These are phyloP conservation scores for Liparis tanakae DNA, from an alignment of 2,797 vertebrate species.

Conservation along the genomic window DNA sequence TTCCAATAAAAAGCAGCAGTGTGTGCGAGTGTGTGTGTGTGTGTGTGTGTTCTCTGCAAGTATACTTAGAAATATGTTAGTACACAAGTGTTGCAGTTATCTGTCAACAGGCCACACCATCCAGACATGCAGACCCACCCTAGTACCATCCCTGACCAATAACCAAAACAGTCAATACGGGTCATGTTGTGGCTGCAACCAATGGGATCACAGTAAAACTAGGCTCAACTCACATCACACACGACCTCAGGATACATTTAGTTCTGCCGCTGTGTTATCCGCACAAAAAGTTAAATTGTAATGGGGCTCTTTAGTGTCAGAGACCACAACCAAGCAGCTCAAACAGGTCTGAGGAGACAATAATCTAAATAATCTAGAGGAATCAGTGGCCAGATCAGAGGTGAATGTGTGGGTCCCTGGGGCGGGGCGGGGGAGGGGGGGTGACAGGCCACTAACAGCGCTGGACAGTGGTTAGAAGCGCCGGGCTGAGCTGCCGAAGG, in stretches of 20 bases:
- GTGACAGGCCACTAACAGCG: constrained; percentile 1
- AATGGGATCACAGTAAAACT: constrained; percentile 58
- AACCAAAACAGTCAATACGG: constrained; percentile 55
- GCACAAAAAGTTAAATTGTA: constrained; percentile 37
- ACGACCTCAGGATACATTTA: constrained; percentile 56
- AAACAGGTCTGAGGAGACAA: constrained; percentile 31
- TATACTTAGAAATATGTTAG: constrained; percentile 39
- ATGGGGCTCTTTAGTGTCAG: constrained; percentile 30
- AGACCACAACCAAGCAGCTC: constrained; percentile 23
- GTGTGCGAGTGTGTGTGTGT: constrained; percentile 50
- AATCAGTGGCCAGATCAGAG: constrained; percentile 25
- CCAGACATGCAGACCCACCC: constrained; percentile 44
- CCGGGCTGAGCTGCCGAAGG: constrained; percentile 36
- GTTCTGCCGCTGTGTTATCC: constrained; percentile 36
- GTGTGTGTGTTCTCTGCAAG: constrained; percentile 32
- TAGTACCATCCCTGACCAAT: constrained; percentile 54
- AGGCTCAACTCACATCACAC: constrained; percentile 39
- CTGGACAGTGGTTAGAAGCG: constrained; percentile 44
- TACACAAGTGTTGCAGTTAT: constrained; percentile 61
- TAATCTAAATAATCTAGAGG: constrained; percentile 58
- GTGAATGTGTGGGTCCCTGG: constrained; percentile 45
- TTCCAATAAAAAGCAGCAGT: constrained; percentile 83
- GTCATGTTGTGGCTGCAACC: constrained; percentile 46
- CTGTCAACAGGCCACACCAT: constrained; percentile 41
- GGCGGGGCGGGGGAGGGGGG: neutral